Base-by-base conservation (phyloP, 2,797 vertebrate species). In the Sus cebifrons region DNA sequence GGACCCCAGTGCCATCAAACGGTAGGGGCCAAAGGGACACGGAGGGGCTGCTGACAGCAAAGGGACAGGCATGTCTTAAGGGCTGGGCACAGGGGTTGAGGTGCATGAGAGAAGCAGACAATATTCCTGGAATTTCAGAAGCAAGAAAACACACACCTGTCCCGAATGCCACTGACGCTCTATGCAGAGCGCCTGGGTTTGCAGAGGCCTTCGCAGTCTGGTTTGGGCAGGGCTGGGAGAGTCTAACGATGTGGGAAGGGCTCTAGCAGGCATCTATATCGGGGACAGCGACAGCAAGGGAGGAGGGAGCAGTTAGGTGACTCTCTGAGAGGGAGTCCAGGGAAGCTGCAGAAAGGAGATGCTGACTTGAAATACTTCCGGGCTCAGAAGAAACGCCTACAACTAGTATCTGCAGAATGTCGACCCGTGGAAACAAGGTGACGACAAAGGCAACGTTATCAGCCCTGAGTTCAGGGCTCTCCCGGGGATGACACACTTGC, bases 331-430 rank as follows among this genome's bases (percentile, higher is more conserved):
- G 16, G 78, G 44, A 89, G 68, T 14, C 74, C 54, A 71, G 83
- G 73, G 20, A 44, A 65, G 6, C 52, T 91, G 86, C 73, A 58
- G 82, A 86, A n/a, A 82, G 68, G 21, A 84, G 11, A 75, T 52
- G 67, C 29, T 65, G 15, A 58, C 49, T 86, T 56, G 40, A 29
- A n/a, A 21, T 75, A 40, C 64, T 60, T 82, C 78, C 77, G 84
- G 64, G 58, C 86, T 68, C 86, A 78, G 74, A 90, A 81, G 70
- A 92, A 93, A 86, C 20, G 21, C 44, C 17, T 68, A 21, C 78
- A 83, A 87, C 49, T 32, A 91, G 85, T 58, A 32, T 68, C 60
- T n/a, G 40, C 40, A 56, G 44, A 56, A 82, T 21, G 64, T 74
- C 56, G 65, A 73, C 20, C 21, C 60, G 85, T 27, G 13, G 60